A percentile compares a stretch with the other conserved stretches of the same genome.
Conservation (phyloP, 2,888 invertebrate genomes). For the Sabatieria punctata region DNA sequence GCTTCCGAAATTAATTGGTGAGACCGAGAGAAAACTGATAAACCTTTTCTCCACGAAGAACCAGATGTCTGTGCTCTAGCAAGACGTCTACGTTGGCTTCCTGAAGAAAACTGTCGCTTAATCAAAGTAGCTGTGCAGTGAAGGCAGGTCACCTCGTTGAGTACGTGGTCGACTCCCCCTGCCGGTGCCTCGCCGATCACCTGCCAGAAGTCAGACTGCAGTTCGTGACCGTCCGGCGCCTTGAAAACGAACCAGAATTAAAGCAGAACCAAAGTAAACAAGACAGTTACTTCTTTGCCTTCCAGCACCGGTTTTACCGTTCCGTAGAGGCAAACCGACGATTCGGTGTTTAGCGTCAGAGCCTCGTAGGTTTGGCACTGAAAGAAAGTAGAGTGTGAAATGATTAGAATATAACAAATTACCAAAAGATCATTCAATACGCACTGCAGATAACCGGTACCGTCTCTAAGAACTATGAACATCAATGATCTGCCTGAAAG, state of each 20-base stretch:
- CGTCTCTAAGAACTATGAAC: slow-evolving; percentile 87
- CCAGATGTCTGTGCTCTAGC: slow-evolving; percentile 88
- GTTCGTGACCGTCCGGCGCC: slow-evolving; percentile 45
- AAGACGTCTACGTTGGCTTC: slow-evolving; percentile 90
- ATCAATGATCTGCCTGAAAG: slow-evolving; percentile 58
- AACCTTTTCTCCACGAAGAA: slow-evolving; percentile 91
- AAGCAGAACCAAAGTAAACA: slow-evolving; percentile 80
- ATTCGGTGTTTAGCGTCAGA: slow-evolving; percentile 68
- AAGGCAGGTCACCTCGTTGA: slow-evolving; percentile 53
- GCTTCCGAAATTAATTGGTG: slow-evolving; percentile 28
- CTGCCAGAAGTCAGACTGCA: slow-evolving; percentile 85
- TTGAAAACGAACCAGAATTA: slow-evolving; percentile 46
- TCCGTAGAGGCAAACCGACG: slow-evolving; percentile 66
- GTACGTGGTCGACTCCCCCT: slow-evolving; percentile 89
- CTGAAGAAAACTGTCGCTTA: slow-evolving; percentile 16
- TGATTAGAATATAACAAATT: slow-evolving; percentile 59
- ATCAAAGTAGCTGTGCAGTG: neutral
- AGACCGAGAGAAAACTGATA: slow-evolving; percentile 8
- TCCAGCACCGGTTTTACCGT: slow-evolving; percentile 56
- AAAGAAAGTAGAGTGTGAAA: slow-evolving; percentile 62
- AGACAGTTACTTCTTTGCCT: slow-evolving; percentile 45
- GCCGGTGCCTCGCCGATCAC: slow-evolving; percentile 75
- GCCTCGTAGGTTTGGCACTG: slow-evolving; percentile 77
- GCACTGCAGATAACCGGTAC: slow-evolving; percentile 82
- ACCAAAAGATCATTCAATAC: slow-evolving; percentile 54